Base-by-base conservation (phyloP, 2,797 vertebrate genomes). In the Tinamus major region DNA sequence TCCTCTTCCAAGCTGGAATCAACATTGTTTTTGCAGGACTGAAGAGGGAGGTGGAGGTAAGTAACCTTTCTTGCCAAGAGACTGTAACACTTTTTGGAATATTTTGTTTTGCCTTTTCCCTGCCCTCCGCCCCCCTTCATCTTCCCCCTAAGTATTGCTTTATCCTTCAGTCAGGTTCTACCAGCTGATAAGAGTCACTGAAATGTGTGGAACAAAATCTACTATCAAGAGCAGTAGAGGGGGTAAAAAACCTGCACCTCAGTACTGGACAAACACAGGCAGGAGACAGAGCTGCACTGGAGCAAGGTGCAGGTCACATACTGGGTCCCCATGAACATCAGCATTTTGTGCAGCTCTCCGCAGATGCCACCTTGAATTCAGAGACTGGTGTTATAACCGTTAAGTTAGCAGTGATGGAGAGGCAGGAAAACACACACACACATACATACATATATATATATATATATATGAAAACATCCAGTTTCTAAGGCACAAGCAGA, bases 361-460 rank as follows among this genome's bases (percentile, higher is more conserved):
- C 5, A 64, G 48, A 77, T 31, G 6, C 26, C 24, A 10, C 64
- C 24, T 26, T 77, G 17, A 92, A 70, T 56, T 46, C 68, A 51
- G 12, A 87, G 39, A 24, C 48, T 70, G 16, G 7, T 94, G 78
- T 74, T 67, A 1, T 8, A 87, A 17, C 14, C 67, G 13, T 37
- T 31, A 87, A 69, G 6, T 41, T 85, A 48, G 5, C 24, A 88
- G 10, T 4, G 17, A 79, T 9, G 64, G 65, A 29, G 59, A 90
- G 35, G 39, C 56, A 74, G 0, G 0, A 55, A 19, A 29, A 29
- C 58, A 39, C 53, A 3, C 53, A 1, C 39, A 41, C 39, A 41
- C 39, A 41, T 41, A 41, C 13, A 41, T 41, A 41, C 13, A 41
- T 41, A 44, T 17, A 44, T 18, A 44, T 17, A 44, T 46, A 48